phyloP scores from a whole-genome alignment of 1,140 invertebrate species.

The Stegodyphus mimosarum region DNA sequence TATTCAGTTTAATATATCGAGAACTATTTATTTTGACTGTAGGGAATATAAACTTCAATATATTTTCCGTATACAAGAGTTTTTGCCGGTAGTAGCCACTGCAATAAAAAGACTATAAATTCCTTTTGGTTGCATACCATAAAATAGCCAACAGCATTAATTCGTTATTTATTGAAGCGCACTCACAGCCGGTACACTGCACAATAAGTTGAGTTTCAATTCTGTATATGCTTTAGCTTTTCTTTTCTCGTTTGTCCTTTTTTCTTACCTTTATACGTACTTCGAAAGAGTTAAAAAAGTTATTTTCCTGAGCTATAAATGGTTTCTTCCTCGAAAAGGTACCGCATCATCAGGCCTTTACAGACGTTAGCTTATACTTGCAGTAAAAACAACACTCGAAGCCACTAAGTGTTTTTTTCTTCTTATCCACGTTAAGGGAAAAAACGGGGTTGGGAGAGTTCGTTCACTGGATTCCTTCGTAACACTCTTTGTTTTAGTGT shows the following conservation, averaged over 20 bases:
- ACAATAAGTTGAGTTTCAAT: too few species aligned
- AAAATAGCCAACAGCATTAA: constrained; percentile 48
- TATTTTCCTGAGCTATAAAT: constrained; percentile 35
- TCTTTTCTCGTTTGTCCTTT: background rate
- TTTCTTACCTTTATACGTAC: background rate
- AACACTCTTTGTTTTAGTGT: too few species aligned
- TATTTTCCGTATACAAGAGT: background rate
- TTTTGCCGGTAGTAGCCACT: background rate
- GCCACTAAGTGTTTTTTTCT: background rate
- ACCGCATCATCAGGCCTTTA: constrained; percentile 16
- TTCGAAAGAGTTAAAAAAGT: constrained; percentile 17
- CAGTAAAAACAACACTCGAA: background rate
- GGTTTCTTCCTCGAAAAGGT: background rate
- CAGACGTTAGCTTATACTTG: background rate
- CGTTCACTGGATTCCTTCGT: too few species aligned
- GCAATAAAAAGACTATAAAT: background rate
- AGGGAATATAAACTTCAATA: background rate
- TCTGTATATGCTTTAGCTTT: background rate
- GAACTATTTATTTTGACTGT: constrained; percentile 20
- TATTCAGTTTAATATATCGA: background rate
- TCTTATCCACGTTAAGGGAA: background rate
- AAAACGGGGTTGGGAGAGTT: too few species aligned
- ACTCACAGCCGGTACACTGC: constrained; percentile 6
- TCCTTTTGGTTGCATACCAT: constrained; percentile 21
- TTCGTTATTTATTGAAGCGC: constrained; percentile 45